Conservation (phyloP, 2,797 vertebrate species). For the Petrocephalus schoutedeni region DNA sequence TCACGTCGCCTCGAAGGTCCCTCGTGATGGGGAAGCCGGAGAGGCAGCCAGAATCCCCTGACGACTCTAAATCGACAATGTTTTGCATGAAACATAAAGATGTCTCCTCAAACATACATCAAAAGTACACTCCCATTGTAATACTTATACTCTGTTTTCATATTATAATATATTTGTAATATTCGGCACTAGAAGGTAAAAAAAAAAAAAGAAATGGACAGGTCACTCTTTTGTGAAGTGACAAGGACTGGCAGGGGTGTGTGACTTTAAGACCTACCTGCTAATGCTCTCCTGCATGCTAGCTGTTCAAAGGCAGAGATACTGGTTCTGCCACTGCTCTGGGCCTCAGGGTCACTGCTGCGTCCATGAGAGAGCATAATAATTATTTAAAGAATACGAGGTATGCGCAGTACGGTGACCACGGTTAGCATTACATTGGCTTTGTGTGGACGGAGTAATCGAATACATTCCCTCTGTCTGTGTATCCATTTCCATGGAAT, state of each 20-base stretch:
- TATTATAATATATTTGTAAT: neutral
- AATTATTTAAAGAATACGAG: slow-evolving; percentile 1
- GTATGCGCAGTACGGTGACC: neutral
- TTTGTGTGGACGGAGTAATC: neutral
- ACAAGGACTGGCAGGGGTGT: neutral
- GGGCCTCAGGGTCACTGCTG: neutral
- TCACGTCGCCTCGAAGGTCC: neutral
- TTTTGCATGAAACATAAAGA: neutral
- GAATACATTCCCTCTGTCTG: neutral
- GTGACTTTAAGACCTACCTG: neutral
- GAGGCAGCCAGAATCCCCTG: neutral
- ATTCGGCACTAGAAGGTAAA: neutral
- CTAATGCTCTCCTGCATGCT: neutral
- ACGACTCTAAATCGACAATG: neutral
- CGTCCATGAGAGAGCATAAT: neutral
- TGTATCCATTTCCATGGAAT: neutral
- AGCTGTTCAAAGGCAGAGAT: neutral
- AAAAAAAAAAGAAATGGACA: neutral
- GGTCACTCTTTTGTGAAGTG: neutral
- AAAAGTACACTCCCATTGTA: neutral
- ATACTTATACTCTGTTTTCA: neutral
- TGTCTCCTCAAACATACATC: neutral
- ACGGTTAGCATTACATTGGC: neutral
- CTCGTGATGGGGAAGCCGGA: neutral
- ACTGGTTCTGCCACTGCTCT: neutral